Conservation (phyloP, 1,140 invertebrate genomes). For the Elysia chlorotica region DNA sequence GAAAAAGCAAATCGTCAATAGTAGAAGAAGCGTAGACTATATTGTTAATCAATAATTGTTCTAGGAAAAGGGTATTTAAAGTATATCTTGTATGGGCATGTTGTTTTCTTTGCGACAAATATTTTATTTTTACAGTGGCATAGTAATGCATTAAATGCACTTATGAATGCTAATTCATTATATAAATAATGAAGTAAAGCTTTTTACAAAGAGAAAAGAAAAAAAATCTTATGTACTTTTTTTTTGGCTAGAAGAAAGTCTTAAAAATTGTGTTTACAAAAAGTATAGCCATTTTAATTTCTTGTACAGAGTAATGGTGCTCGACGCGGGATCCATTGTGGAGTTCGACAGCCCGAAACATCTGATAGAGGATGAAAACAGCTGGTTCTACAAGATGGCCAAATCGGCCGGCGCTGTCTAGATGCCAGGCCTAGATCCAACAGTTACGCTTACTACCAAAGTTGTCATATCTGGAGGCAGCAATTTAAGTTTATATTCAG, state of each 20-base stretch:
- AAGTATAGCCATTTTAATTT: not conserved
- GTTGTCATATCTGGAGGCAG: no score
- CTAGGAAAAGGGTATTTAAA: not conserved
- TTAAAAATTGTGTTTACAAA: not conserved
- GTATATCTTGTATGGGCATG: not conserved
- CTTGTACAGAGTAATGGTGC: slow-evolving; percentile 71
- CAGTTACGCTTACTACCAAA: no score
- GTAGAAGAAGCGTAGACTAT: not conserved
- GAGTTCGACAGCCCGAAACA: slow-evolving; percentile 80
- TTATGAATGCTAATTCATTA: not conserved
- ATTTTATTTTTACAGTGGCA: not conserved
- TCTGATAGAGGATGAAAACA: slow-evolving; percentile 61
- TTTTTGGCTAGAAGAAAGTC: not conserved
- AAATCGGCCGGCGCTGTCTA: slow-evolving; percentile 37
- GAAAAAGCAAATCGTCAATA: not conserved
- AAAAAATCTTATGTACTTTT: not conserved
- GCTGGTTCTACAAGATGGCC: slow-evolving; percentile 50
- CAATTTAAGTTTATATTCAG: no score
- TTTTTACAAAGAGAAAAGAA: not conserved
- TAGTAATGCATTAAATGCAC: not conserved
- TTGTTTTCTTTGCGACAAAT: not conserved
- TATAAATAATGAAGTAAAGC: not conserved
- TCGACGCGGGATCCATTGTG: slow-evolving; percentile 75
- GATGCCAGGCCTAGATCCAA: not conserved
- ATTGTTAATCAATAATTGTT: not conserved